A percentile compares a stretch with the other conserved stretches of the same genome.
Conservation (phyloP, 2,797 vertebrate species). For the Gymnoscopelus braueri region DNA sequence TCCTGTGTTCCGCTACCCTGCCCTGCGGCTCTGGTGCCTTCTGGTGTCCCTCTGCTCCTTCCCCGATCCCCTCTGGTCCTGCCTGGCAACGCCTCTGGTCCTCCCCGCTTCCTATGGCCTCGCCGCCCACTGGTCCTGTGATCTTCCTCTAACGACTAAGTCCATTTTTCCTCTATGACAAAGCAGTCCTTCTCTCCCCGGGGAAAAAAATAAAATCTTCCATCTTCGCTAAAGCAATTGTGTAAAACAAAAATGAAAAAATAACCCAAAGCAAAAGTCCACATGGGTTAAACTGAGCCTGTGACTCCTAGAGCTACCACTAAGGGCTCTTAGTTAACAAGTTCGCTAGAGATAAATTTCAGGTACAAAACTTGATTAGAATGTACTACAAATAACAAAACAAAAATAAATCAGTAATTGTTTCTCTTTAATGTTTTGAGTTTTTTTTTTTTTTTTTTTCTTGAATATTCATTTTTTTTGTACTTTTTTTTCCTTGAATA, state of each 20-base stretch:
- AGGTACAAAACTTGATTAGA: too few relatives aligned
- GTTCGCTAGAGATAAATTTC: neutral
- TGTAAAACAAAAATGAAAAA: neutral
- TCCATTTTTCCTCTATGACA: conserved; percentile 31
- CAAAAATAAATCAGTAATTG: too few relatives aligned
- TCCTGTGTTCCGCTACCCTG: conserved; percentile 71
- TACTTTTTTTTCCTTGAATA: too few relatives aligned
- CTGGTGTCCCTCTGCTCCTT: conserved; percentile 61
- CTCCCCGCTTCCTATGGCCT: conserved; percentile 21
- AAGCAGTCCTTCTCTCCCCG: neutral
- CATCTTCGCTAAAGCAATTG: conserved; percentile 30
- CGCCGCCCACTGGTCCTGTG: conserved; percentile 49
- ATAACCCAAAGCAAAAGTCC: conserved; percentile 12
- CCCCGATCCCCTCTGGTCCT: conserved; percentile 30
- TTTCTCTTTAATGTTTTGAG: too few relatives aligned
- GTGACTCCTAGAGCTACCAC: conserved; percentile 1
- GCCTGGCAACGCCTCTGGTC: conserved; percentile 49
- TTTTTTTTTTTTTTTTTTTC: too few relatives aligned
- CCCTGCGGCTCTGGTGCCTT: conserved; percentile 70
- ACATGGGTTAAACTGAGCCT: neutral
- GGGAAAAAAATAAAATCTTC: conserved; percentile 25
- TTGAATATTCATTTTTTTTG: too few relatives aligned
- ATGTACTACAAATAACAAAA: too few relatives aligned
- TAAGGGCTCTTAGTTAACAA: neutral
- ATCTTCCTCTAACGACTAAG: conserved; percentile 39